Evolutionary conservation across 2,888 invertebrate species (phyloP).

Genomic region (Leptogaster cylindrica): DNA sequence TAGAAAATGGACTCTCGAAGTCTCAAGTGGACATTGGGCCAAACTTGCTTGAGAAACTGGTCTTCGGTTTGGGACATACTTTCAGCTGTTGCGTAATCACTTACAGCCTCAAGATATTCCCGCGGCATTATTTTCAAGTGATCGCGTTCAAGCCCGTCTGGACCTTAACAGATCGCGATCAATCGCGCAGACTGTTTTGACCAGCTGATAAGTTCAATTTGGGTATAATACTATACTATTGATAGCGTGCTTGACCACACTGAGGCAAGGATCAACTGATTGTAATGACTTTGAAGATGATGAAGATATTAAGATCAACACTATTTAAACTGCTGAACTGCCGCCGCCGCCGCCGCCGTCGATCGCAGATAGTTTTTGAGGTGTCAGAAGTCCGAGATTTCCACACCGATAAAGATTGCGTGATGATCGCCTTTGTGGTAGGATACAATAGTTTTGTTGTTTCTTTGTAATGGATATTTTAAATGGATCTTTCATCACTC

Average conservation of each 20-base stretch:
- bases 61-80: neutral
- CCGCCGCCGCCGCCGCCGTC: too few species aligned
- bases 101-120: neutral
- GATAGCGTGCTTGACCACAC: neutral
- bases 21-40: neutral
- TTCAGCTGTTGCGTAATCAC: slow-evolving; percentile 9
- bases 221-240: neutral
- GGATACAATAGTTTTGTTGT: too few species aligned
- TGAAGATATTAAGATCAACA: neutral
- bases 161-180: neutral
- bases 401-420: too few species aligned
- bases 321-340: too few species aligned
- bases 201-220: neutral
- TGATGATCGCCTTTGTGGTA: too few species aligned
- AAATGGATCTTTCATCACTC: too few species aligned
- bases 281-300: slow-evolving; percentile 7
- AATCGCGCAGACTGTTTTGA: neutral
- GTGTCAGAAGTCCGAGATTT: too few species aligned
- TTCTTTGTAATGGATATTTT: too few species aligned
- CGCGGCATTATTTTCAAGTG: neutral
- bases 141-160: neutral
- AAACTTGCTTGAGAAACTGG: neutral
- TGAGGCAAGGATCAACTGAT: neutral
- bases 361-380: too few species aligned
- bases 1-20: neutral